These are phyloP conservation scores for Malacoraja senta DNA, from an alignment of 2,797 vertebrate species.

Conservation along the genomic window DNA sequence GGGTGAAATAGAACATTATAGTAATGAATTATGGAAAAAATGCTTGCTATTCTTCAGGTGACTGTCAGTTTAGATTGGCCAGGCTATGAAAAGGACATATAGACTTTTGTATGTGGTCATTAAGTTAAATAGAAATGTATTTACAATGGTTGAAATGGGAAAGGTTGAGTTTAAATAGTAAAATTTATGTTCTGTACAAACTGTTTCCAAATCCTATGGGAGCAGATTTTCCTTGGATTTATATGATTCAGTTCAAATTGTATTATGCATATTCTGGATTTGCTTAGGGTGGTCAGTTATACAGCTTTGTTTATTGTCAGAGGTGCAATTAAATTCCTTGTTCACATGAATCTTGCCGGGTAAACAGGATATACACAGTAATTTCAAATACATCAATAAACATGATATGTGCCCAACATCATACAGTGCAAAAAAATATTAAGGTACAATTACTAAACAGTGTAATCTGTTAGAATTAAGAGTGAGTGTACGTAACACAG, in stretches of 20 bases:
- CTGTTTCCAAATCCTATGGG: background rate
- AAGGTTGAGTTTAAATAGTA: background rate
- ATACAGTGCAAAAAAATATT: too few species aligned
- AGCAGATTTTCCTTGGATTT: background rate
- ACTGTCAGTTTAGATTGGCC: background rate
- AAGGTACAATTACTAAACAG: too few species aligned
- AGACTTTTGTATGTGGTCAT: background rate
- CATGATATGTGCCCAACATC: too few species aligned
- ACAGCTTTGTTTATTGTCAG: too few species aligned
- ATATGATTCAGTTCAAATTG: background rate
- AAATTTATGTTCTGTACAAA: background rate
- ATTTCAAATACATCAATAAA: too few species aligned
- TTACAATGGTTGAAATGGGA: background rate
- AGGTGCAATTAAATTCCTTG: too few species aligned
- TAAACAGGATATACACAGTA: too few species aligned
- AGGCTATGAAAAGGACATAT: background rate
- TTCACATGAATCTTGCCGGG: too few species aligned
- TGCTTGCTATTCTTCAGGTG: background rate
- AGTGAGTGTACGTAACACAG: too few species aligned
- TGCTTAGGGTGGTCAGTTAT: background rate
- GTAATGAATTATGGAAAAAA: background rate
- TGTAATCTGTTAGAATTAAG: too few species aligned
- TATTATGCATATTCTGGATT: background rate
- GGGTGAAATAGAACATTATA: background rate
- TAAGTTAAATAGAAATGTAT: background rate